Evolutionary conservation across 2,888 invertebrate genomes (phyloP), one percentile per base, ranked within the genome.

Genomic region (Mechanitis mazaeus): DNA sequence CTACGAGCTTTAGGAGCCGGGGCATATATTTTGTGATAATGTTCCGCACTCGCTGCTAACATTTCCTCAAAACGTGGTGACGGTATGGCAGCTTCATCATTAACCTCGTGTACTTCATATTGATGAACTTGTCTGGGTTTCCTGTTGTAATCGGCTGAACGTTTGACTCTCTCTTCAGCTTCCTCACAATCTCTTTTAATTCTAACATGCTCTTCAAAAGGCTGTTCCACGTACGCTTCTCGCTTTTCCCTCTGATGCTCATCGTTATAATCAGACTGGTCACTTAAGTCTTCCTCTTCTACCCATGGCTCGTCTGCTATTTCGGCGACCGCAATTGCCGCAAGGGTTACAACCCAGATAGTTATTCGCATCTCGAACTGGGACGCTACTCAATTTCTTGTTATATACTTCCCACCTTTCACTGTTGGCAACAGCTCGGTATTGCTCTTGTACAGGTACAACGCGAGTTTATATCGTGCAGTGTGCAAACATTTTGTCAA

Each of bases 31-130:
- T 75, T 77, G 66, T 87, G 88, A 65, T 88, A 86, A 66, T 90
- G 90, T 62, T 89, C 83, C 0, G 88, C 88, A 64, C 86, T 87
- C 0, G 87, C 88, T 0, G 88, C 87, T 56, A 87, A 67, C 88
- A 89, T 86, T 70, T 88, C 83, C 63, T 89, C 87, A 70, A 84
- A 87, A 0, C 87, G 83, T 1, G 83, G 83, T 2, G 81, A 78
- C 0, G 76, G 78, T 64, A 64, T 77, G 65, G 65, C 75, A 64
- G 6, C 71, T 4, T 85, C 89, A 42, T 85, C 87, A 0, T 77
- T 79, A 38, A 76, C 69, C 72, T 90, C 89, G 63, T 87, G 81
- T 0, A 90, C 89, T 69, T 90, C 86, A 62, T 89, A 89, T 59
- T 87, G 87, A 59, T 87, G 88, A 2, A 85, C 75, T 56, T 85